These are phyloP conservation scores for Pimpla rufipes DNA, from an alignment of 2,888 invertebrate genomes.

Conservation along the genomic window DNA sequence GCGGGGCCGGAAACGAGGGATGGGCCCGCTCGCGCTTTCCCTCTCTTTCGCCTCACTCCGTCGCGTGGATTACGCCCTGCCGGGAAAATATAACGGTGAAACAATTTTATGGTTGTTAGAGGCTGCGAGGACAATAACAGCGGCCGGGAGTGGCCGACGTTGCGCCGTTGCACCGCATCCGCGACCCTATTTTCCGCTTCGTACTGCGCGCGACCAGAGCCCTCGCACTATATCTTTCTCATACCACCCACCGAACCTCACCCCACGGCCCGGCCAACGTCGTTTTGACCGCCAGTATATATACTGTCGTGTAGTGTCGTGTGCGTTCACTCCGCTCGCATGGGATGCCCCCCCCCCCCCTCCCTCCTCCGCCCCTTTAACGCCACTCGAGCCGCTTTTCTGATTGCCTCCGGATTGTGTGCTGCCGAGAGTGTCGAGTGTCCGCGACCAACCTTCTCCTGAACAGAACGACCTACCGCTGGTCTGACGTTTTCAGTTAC, in stretches of 20 bases:
- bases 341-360: constrained; percentile 6
- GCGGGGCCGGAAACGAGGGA: constrained; percentile 32
- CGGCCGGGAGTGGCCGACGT: constrained; percentile 58
- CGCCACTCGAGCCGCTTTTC: constrained; percentile 40
- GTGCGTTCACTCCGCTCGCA: constrained; percentile 13
- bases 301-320: not conserved
- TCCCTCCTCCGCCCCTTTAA: too few species aligned
- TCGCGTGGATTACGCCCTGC: constrained; percentile 51
- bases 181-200: constrained; percentile 60
- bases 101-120: constrained; percentile 67
- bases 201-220: constrained; percentile 28
- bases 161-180: constrained; percentile 42
- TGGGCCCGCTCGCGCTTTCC: constrained; percentile 7
- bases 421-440: constrained; percentile 33
- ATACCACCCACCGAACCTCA: constrained; percentile 29
- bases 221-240: constrained; percentile 43
- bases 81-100: constrained; percentile 64
- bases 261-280: constrained; percentile 23
- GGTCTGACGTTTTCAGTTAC: constrained; percentile 32
- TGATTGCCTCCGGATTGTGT: constrained; percentile 41
- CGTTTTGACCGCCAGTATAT: constrained; percentile 26
- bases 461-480: constrained; percentile 28
- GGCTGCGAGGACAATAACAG: constrained; percentile 65
- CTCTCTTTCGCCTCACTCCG: not conserved
- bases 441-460: constrained; percentile 5